These are phyloP conservation scores for Channa maculata DNA, from an alignment of 2,113 vertebrate species.

Conservation along the genomic window DNA sequence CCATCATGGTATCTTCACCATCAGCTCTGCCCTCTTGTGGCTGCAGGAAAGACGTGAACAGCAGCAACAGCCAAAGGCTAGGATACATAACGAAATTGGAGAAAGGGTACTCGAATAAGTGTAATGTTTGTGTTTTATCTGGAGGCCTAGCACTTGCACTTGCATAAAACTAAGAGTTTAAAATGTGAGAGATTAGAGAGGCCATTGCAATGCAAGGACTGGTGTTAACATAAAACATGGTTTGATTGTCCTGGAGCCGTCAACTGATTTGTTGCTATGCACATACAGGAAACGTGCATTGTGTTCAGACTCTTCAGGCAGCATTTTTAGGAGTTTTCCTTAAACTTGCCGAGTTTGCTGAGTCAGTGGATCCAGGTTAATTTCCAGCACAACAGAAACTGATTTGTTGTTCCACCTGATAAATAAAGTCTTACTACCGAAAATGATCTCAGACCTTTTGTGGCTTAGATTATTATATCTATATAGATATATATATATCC, in stretches of 20 bases:
- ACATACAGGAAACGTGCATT: constrained; percentile 48
- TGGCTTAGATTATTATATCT: not conserved
- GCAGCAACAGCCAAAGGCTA: no score
- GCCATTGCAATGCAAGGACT: no score
- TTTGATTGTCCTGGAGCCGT: constrained; percentile 69
- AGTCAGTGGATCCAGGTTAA: constrained; percentile 51
- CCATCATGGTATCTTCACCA: no score
- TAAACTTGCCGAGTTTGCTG: constrained; percentile 70
- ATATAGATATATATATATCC: no score
- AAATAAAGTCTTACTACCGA: constrained; percentile 38
- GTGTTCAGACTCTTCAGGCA: constrained; percentile 65
- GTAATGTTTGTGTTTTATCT: no score
- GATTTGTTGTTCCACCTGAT: constrained; percentile 66
- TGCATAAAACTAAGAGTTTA: no score
- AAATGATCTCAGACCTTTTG: constrained; percentile 37
- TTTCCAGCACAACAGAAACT: constrained; percentile 60
- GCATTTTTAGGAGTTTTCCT: constrained; percentile 65
- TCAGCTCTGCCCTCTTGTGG: no score
- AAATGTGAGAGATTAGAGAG: no score
- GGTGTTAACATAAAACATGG: constrained; percentile 32
- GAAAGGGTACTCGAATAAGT: no score
- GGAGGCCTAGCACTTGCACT: no score
- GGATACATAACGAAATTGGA: no score
- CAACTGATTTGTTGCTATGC: constrained; percentile 53
- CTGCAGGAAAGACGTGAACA: no score